Base-by-base conservation (phyloP, 2,797 vertebrate genomes). In the Pempheris klunzingeri region DNA sequence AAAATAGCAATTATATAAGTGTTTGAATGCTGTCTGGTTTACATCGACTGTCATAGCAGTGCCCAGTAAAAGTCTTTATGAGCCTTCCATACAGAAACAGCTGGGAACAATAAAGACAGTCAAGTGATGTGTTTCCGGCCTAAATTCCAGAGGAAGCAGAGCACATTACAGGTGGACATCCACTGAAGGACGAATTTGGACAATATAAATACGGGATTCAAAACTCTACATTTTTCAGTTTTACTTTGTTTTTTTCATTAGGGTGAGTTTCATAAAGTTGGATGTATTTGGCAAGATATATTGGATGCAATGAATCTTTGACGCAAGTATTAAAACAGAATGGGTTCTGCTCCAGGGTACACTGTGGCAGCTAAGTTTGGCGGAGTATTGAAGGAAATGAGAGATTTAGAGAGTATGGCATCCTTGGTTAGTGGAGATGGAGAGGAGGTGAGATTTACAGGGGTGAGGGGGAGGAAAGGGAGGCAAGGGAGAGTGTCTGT, bases 1-100 rank as follows among this genome's bases (percentile, higher is more conserved):
- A 94, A 94, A 94, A 91, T 65, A 81, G 90, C 93, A 94, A 94
- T 94, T 94, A 94, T 91, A 86, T 87, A 90, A 87, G 83, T 88
- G 90, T 92, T 86, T 90, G 88, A 89, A 92, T 88, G 88, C 85
- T 85, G 78, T 88, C 85, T 88, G 84, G 72, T 83, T 69, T 71
- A 73, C 85, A 80, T 84, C 41, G 66, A 74, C 77, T 87, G 83
- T 86, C 74, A 68, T 41, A 54, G 78, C 15, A 9, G 71, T 49
- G 44, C 52, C 66, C 68, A 47, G 76, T 85, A 63, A 92, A 71
- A 63, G 62, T 78, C 61, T 89, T 93, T 89, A 91, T 88, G 77
- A 87, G 79, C 57, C 41, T 20, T 75, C 70, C 60, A 49, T 78
- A 77, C 59, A 71, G 69, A 76, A 93, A 81, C 85, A 89, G 85